phyloP scores from a whole-genome alignment of 2,113 vertebrate genomes.

The Casuarius casuarius region DNA sequence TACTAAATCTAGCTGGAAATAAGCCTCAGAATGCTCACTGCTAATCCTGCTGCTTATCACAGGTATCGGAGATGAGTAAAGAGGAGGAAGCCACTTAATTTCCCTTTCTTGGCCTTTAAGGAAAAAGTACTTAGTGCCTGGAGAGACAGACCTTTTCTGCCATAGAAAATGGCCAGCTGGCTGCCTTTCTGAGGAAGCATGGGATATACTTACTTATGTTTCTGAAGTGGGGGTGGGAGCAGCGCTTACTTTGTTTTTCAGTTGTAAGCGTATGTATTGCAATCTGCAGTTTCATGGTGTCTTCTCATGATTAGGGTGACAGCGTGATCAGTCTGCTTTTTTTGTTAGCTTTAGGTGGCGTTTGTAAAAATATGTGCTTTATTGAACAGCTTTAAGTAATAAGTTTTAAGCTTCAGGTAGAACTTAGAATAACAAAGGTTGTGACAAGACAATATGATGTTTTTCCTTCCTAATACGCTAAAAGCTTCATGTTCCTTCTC shows the following conservation, averaged over 20 bases:
- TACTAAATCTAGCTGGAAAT: too few species aligned
- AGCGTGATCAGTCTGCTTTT: neutral
- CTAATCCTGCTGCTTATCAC: too few species aligned
- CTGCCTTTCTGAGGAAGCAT: neutral
- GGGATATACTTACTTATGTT: neutral
- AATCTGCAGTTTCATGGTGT: neutral
- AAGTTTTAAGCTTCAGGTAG: neutral
- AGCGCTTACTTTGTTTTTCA: neutral
- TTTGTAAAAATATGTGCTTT: neutral
- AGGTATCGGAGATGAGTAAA: too few species aligned
- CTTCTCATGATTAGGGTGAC: neutral
- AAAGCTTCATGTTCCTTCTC: neutral
- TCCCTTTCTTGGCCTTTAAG: too few species aligned
- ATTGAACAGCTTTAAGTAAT: neutral
- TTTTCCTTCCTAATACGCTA: neutral
- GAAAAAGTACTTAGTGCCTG: too few species aligned
- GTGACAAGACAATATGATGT: neutral
- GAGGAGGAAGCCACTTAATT: too few species aligned
- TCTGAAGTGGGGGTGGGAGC: neutral
- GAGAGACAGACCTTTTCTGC: too few species aligned
- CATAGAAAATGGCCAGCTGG: neutral
- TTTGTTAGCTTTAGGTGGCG: neutral
- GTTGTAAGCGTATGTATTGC: neutral
- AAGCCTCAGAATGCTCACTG: too few species aligned
- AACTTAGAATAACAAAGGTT: neutral